phyloP scores from a whole-genome alignment of 1,140 invertebrate species.

The Agraylea sexmaculata region DNA sequence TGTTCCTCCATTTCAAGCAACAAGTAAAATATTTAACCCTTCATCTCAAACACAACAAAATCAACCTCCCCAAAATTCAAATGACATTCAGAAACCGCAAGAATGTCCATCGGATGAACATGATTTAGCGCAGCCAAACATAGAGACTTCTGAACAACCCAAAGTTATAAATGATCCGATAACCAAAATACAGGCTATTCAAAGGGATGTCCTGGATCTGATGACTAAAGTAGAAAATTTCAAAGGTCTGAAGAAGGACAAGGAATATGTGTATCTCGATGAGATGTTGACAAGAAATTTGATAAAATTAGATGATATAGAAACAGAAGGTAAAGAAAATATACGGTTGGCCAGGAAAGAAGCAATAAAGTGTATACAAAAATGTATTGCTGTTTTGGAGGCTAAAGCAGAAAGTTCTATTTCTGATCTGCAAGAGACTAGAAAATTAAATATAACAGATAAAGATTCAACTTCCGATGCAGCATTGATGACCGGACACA shows the following conservation, averaged over 20 bases:
- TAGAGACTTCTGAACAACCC: too few species aligned
- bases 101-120: too few species aligned
- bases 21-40: too few species aligned
- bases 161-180: constrained; percentile 61
- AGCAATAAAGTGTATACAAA: constrained; percentile 78
- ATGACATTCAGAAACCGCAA: too few species aligned
- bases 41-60: constrained; percentile 26
- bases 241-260: constrained; percentile 60
- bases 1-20: too few species aligned
- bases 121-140: too few species aligned
- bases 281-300: constrained; percentile 91
- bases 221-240: constrained; percentile 69
- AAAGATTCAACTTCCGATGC: too few species aligned
- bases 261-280: constrained; percentile 79
- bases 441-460: too few species aligned
- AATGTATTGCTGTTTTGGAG: constrained; percentile 73
- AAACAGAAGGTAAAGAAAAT: constrained; percentile 81
- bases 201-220: constrained; percentile 67
- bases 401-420: constrained; percentile 43
- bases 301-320: constrained; percentile 82
- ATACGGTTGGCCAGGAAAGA: constrained; percentile 75
- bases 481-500: too few species aligned
- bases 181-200: constrained; percentile 65
- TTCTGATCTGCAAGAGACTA: constrained; percentile 37
- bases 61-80: constrained; percentile 22